These are phyloP conservation scores for Drosophila robusta DNA, from an alignment of 2,888 invertebrate species.

Conservation along the genomic window DNA sequence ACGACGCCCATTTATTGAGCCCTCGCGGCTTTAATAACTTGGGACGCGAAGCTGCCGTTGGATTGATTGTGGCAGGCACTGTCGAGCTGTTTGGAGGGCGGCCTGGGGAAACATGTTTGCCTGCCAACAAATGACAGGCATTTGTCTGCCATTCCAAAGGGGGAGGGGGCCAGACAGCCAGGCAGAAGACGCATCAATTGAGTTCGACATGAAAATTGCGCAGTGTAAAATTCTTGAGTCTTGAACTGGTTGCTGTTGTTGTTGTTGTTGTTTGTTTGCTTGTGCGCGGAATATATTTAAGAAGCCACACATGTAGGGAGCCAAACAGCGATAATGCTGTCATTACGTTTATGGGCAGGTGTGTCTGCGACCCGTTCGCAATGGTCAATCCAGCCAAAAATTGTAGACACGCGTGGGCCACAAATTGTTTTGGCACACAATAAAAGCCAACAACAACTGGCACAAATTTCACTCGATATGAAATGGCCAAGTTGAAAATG, in stretches of 20 bases:
- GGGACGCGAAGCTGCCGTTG: slow-evolving; percentile 25
- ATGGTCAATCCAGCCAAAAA: slow-evolving; percentile 47
- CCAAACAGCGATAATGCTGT: neutral
- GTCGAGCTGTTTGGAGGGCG: slow-evolving; percentile 1
- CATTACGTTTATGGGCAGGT: slow-evolving; percentile 42
- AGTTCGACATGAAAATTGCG: slow-evolving; percentile 79
- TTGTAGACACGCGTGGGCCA: slow-evolving; percentile 57
- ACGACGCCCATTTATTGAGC: slow-evolving; percentile 81
- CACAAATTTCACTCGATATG: slow-evolving; percentile 58
- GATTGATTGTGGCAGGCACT: slow-evolving; percentile 26
- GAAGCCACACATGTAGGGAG: slow-evolving; percentile 67
- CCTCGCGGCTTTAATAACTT: slow-evolving; percentile 73
- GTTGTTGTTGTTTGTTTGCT: slow-evolving; percentile 33
- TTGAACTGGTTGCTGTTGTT: slow-evolving; percentile 16
- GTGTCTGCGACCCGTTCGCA: slow-evolving; percentile 31
- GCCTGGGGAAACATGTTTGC: slow-evolving; percentile 62
- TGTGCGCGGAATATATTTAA: slow-evolving; percentile 68
- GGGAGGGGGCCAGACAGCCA: slow-evolving; percentile 20
- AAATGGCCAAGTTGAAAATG: slow-evolving; percentile 36
- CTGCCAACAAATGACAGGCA: slow-evolving; percentile 79
- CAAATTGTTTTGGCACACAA: slow-evolving; percentile 50
- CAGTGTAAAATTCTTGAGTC: slow-evolving; percentile 39
- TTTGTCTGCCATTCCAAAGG: slow-evolving; percentile 64
- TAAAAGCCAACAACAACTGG: slow-evolving; percentile 34
- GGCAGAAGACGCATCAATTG: slow-evolving; percentile 68